phyloP scores from a whole-genome alignment of 2,797 vertebrate species.

The Falco naumanni region DNA sequence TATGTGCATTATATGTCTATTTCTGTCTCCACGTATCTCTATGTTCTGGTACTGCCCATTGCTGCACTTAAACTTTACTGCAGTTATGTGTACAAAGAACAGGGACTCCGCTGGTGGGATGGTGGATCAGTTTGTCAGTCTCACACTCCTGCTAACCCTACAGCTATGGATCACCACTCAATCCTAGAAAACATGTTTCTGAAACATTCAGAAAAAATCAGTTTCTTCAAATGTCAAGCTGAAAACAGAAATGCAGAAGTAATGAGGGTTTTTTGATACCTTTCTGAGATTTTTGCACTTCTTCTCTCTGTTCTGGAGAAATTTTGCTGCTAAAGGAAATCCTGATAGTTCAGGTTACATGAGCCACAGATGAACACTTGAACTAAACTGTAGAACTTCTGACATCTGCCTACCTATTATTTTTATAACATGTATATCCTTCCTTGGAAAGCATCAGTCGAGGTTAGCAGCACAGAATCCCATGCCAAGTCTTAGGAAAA shows the following conservation, averaged over 20 bases:
- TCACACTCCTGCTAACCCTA: background rate
- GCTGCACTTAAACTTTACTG: background rate
- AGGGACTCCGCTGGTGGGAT: background rate
- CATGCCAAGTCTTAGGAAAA: background rate
- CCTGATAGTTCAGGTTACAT: background rate
- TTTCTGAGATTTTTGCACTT: background rate
- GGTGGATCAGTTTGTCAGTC: background rate
- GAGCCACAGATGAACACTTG: background rate
- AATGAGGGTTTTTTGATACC: background rate
- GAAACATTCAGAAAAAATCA: background rate
- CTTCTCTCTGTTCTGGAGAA: background rate
- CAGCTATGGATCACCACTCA: background rate
- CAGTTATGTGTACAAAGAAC: background rate
- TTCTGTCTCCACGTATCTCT: background rate
- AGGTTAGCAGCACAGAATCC: background rate
- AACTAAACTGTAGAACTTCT: background rate
- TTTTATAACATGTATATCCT: background rate
- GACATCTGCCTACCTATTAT: background rate
- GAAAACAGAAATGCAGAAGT: background rate
- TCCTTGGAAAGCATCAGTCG: background rate
- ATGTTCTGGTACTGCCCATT: background rate
- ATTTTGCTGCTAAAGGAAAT: background rate
- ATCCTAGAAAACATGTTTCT: background rate
- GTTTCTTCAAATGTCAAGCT: background rate
- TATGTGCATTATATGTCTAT: no score